Conservation (phyloP, 2,888 invertebrate species). For the Melieria omissa region DNA sequence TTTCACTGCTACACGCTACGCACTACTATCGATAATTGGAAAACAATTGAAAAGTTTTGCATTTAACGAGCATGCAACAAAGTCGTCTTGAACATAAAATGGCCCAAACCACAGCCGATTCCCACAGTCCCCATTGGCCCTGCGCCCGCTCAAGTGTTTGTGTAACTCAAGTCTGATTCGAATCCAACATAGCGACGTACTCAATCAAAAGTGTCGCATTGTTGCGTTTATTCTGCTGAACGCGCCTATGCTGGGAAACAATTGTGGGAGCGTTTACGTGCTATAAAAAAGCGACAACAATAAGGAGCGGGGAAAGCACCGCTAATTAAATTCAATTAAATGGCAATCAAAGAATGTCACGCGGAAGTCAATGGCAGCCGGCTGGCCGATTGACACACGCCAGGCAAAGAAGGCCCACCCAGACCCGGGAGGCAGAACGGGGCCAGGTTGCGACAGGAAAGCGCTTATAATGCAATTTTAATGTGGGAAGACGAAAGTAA, state of each 20-base stretch:
- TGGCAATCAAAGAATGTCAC: conserved; percentile 65
- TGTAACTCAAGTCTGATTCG: too few relatives aligned
- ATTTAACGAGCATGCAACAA: too few relatives aligned
- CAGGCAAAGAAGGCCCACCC: conserved; percentile 20
- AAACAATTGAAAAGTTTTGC: too few relatives aligned
- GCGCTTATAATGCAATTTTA: conserved; percentile 51
- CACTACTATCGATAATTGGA: too few relatives aligned
- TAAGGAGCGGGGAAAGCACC: conserved; percentile 39
- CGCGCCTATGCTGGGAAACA: not conserved
- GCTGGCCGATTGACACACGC: conserved; percentile 44
- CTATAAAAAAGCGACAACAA: not conserved
- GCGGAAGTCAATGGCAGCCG: conserved; percentile 56
- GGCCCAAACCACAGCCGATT: too few relatives aligned
- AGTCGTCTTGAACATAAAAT: too few relatives aligned
- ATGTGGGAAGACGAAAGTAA: conserved; percentile 48
- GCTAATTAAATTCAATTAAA: conserved; percentile 67
- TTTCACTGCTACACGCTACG: too few relatives aligned
- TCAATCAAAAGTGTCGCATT: too few relatives aligned
- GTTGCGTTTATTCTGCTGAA: too few relatives aligned
- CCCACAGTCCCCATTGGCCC: too few relatives aligned
- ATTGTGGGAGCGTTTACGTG: conserved; percentile 13
- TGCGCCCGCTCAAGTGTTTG: too few relatives aligned
- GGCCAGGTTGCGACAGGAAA: conserved; percentile 24
- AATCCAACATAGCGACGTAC: too few relatives aligned
- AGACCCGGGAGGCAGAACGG: not conserved